These are phyloP conservation scores for Drosophila kokeensis DNA, from an alignment of 2,888 invertebrate genomes.

Conservation along the genomic window DNA sequence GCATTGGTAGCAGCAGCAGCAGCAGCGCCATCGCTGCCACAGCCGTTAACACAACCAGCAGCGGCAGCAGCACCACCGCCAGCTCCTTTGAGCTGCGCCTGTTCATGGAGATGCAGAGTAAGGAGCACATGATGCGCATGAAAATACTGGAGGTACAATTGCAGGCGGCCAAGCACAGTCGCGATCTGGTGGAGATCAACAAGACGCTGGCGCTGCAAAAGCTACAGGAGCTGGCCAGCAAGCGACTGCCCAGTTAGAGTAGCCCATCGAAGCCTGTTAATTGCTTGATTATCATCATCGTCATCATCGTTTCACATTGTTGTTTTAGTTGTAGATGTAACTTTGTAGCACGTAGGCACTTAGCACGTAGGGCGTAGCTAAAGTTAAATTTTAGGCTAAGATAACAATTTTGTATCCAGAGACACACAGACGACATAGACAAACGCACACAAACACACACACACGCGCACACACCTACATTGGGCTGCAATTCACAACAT, in stretches of 20 bases:
- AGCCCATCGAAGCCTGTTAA: constrained; percentile 13
- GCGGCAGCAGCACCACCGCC: constrained; percentile 35
- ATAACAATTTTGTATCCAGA: constrained; percentile 43
- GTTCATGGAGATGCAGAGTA: constrained; percentile 85
- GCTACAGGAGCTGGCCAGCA: constrained; percentile 85
- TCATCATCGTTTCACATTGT: constrained; percentile 55
- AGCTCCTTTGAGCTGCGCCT: constrained; percentile 77
- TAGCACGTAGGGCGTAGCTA: constrained; percentile 61
- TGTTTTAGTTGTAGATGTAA: constrained; percentile 69
- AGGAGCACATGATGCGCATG: constrained; percentile 85
- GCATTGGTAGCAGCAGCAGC: constrained; percentile 37
- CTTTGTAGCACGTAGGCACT: constrained; percentile 52
- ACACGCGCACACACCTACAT: constrained; percentile 29
- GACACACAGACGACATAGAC: constrained; percentile 24
- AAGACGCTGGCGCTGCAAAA: constrained; percentile 88
- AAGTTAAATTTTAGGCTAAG: constrained; percentile 56
- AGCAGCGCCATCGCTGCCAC: constrained; percentile 14
- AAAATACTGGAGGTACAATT: constrained; percentile 85
- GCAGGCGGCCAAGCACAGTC: constrained; percentile 85
- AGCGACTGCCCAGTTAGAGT: constrained; percentile 82
- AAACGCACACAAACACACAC: constrained; percentile 23
- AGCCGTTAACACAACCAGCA: constrained; percentile 4
- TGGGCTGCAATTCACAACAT: constrained; percentile 73
- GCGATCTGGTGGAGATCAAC: constrained; percentile 88
- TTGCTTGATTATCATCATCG: constrained; percentile 33